Base-by-base conservation (phyloP, 2,888 invertebrate species). In the Stenodema calcarata region DNA sequence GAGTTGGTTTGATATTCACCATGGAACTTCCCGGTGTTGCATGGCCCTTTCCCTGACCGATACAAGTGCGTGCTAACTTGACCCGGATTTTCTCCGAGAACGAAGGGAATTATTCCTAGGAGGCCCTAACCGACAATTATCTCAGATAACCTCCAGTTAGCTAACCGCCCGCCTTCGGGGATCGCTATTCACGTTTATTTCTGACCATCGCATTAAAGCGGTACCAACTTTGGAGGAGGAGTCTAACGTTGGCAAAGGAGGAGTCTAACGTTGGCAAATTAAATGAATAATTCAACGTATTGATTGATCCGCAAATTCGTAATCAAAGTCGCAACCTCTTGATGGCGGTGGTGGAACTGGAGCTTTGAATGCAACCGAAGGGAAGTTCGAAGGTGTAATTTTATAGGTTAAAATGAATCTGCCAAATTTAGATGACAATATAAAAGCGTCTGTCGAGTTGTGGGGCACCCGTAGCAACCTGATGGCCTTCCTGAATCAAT, bases 221-320 rank as follows among this genome's bases (percentile, higher is more conserved):
- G 23, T 23, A 62, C 62, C n/a, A n/a, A n/a, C 62, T 27, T 62
- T 62, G 62, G 23, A n/a, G 35, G 50, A 50, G 62, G 62, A 27
- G 41, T 35, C 16, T 73, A 35, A 73, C 23, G 6, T 23, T 62
- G 23, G 18, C 23, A 11, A 18, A n/a, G 35, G 50, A 50, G 62
- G 62, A 27, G 41, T 35, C 16, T 73, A 35, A 73, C 18, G 73
- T 14, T 35, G 30, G 47, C 80, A 80, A 80, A 80, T 80, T 47
- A 50, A 80, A 80, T 80, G 80, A 80, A 80, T 80, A 50, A 80
- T 80, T 80, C 80, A 80, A 47, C 47, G 30, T 80, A 80, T 80
- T 50, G 80, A 80, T 80, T 44, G 44, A 50, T 80, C 50, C 44
- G 35, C 28, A 54, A 47, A 80, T 80, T n/a, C n/a, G n/a, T n/a